Percentiles rank a stretch among this genome's conserved stretches.
Evolutionary conservation across 2,113 vertebrate genomes (phyloP).

Genomic region (Bubo blakistoni): DNA sequence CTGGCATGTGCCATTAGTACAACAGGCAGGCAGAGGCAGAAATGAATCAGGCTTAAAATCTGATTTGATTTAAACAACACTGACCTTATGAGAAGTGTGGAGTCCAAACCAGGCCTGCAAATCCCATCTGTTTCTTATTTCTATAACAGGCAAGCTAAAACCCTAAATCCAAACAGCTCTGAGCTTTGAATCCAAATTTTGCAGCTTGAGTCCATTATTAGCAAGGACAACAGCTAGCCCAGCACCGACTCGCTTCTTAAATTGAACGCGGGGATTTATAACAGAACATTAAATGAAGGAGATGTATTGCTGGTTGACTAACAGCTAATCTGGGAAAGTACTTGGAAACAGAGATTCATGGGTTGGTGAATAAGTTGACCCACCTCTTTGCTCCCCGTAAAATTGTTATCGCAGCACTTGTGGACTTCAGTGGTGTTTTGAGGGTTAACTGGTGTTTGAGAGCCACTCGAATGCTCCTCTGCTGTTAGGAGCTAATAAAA

Average conservation of each 20-base stretch:
- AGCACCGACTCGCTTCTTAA: neutral
- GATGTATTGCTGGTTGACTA: neutral
- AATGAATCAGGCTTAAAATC: neutral
- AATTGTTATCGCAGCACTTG: accelerated
- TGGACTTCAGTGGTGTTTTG: neutral
- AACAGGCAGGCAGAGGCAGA: neutral
- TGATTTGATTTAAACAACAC: constrained; percentile 2
- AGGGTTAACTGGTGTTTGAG: neutral
- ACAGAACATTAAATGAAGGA: neutral
- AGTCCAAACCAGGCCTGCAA: neutral
- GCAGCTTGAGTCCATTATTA: constrained; percentile 34
- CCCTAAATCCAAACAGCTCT: constrained; percentile 39
- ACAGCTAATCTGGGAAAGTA: neutral
- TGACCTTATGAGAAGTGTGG: neutral
- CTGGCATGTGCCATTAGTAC: neutral
- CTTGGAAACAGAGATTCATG: neutral
- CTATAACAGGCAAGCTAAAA: neutral
- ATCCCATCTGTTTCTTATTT: constrained; percentile 51
- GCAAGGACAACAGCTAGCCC: neutral
- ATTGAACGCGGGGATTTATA: neutral
- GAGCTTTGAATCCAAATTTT: constrained; percentile 28
- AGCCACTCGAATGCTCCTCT: neutral
- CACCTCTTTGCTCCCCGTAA: neutral
- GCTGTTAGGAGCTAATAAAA: neutral
- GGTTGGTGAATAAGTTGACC: neutral